These are phyloP conservation scores for Nasonia oneida DNA, from an alignment of 2,888 invertebrate genomes.

Conservation along the genomic window DNA sequence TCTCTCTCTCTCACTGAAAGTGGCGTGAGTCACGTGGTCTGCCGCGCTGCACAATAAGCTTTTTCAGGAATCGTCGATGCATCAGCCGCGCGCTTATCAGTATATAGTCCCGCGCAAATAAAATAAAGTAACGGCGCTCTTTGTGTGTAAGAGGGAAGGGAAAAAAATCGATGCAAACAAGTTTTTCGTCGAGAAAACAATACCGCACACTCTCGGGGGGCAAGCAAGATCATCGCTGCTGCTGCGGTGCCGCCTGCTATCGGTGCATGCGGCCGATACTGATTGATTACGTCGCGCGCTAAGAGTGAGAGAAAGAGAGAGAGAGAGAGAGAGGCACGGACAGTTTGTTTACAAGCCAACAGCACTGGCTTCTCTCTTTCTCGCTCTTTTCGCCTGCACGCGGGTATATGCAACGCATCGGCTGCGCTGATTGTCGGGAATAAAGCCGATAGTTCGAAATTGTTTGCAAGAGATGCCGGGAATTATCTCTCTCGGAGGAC, in stretches of 20 bases:
- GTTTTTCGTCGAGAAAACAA: constrained; percentile 44
- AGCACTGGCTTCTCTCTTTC: background rate
- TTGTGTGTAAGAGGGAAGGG: constrained; percentile 21
- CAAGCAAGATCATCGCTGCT: constrained; percentile 52
- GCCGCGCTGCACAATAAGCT: background rate
- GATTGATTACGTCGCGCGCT: constrained; percentile 51
- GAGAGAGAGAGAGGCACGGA: background rate
- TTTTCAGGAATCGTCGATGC: constrained; percentile 29
- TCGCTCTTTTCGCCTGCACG: background rate
- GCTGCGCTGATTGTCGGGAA: background rate
- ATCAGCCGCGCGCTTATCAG: constrained; percentile 32
- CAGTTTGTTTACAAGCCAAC: constrained; percentile 54
- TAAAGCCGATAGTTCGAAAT: constrained; percentile 15
- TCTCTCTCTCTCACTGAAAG: background rate
- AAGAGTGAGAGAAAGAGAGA: background rate
- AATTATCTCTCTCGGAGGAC: background rate
- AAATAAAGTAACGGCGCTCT: constrained; percentile 28
- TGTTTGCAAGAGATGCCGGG: constrained; percentile 12
- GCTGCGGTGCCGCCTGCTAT: constrained; percentile 23
- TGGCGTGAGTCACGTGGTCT: background rate
- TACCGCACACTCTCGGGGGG: constrained; percentile 8
- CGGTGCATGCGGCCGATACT: constrained; percentile 49
- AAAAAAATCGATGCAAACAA: constrained; percentile 54
- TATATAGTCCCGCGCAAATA: background rate
- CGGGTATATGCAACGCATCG: background rate